Base-by-base conservation (phyloP, 1,140 invertebrate species). In the Ylistrum balloti region DNA sequence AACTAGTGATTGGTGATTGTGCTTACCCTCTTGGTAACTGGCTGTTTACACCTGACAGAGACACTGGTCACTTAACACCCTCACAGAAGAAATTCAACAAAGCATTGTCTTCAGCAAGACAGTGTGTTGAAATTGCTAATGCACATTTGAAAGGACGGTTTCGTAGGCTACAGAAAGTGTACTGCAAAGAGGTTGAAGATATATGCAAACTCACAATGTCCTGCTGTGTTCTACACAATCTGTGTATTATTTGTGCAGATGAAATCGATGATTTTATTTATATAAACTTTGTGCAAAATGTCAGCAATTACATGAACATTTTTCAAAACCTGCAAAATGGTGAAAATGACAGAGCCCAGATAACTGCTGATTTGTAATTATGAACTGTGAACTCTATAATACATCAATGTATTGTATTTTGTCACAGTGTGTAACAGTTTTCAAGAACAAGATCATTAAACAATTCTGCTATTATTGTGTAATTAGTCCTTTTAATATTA, bases 171-270 rank as follows among this genome's bases (percentile, higher is more conserved):
- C 13, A n/a, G n/a, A 74, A n/a, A 91, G 32, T 91, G 33, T 32
- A 35, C 22, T 88, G 85, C 34, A 34, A 86, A 34, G 32, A 86
- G 32, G 45, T 86, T n/a, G 38, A 86, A 33, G 33, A n/a, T 33
- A 34, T 86, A 22, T 88, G 90, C n/a, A 74, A 89, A 41, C 13
- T 87, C 32, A 86, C 89, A 41, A 86, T 86, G 33, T 88, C 88
- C n/a, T 88, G 35, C 33, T 91, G 90, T 87, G 45, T 91, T 13
- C 85, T 88, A 32, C 88, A 91, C 38, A 91, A 90, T 38, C 32
- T 91, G 20, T 91, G 91, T 88, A 86, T 91, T 32, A 33, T 91
- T 13, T 41, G 11, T 15, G 85, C 45, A 20, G 90, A 91, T 45
- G 74, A 41, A 33, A 38, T 91, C 32, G 28, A 91, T 22, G 41